Base-by-base conservation (phyloP, 2,113 vertebrate genomes). In the Myxocyprinus asiaticus region DNA sequence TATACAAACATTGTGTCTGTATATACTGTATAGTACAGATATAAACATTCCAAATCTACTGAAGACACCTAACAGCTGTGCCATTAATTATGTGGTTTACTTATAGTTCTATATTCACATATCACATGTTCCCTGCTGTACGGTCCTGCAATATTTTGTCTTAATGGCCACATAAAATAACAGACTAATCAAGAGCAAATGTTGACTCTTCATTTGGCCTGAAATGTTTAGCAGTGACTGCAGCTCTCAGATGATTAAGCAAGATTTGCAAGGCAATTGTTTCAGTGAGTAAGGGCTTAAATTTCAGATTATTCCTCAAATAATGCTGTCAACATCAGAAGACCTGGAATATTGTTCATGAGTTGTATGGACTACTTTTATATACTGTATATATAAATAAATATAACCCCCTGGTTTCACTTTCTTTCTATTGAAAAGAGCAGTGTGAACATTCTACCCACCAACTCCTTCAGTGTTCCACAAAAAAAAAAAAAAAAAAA, bases 61-160 rank as follows among this genome's bases (percentile, higher is more conserved):
- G 48, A 76, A 76, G 74, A 76, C 74, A 66, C 62, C 8, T 55
- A 50, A 64, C 74, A 76, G 74, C 74, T 76, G 74, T 62, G 44
- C 22, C 33, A 43, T 55, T 12, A 64, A 48, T 9, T 55, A 55
- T 65, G 61, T 44, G 47, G 53, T 11, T 64, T 65, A 55, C 45
- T 53, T 76, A 65, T 51, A 76, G 47, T 15, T 7, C n/a, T 53
- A 53, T 47, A 53, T 65, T 63, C 72, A 42, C 59, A 75, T 63
- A 14, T 48, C 22, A 42, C 45, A 10, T 75, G 72, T 75, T 51
- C 59, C 6, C 15, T 43, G 68, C 33, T 56, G 33, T 71, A 43
- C 3, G 44, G 33, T 59, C 10, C 43, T n/a, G 59, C 59, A 75
- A 4, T 75, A 75, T n/a, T 45, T 75, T 63, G 63, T 22, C 45